Percentiles rank a stretch among this genome's conserved stretches.
Conservation (phyloP, 2,797 vertebrate species). For the Masticophis lateralis region DNA sequence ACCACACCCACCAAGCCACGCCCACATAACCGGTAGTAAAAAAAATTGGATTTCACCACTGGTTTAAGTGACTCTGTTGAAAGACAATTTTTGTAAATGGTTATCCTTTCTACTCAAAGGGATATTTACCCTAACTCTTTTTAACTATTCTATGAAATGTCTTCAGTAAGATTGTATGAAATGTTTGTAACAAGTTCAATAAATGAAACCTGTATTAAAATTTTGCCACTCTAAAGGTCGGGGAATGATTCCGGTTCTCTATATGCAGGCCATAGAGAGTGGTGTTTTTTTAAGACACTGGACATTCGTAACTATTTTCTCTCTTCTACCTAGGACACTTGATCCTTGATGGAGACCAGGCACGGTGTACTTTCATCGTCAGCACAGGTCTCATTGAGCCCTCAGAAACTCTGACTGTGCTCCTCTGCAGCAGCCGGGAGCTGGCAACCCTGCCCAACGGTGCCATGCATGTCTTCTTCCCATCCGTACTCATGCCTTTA, state of each 20-base stretch:
- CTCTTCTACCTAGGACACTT: slow-evolving; percentile 81
- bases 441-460: slow-evolving; percentile 87
- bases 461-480: slow-evolving; percentile 83
- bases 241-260: neutral
- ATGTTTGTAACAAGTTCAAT: neutral
- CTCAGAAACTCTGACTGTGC: slow-evolving; percentile 82
- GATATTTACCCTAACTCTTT: neutral
- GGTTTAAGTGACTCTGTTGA: neutral
- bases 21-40: no score
- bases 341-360: slow-evolving; percentile 87
- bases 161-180: neutral
- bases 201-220: no score
- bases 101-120: neutral
- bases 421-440: slow-evolving; percentile 85
- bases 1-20: no score
- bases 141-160: neutral
- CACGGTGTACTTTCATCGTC: slow-evolving; percentile 85
- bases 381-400: slow-evolving; percentile 83
- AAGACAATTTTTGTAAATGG: neutral
- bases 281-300: neutral
- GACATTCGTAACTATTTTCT: neutral
- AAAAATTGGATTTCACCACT: no score
- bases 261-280: no score
- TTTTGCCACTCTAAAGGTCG: neutral
- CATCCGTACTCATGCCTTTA: slow-evolving; percentile 80